Conservation (phyloP, 92 coral and sea anemone species). For the Meandrina meandrites region DNA sequence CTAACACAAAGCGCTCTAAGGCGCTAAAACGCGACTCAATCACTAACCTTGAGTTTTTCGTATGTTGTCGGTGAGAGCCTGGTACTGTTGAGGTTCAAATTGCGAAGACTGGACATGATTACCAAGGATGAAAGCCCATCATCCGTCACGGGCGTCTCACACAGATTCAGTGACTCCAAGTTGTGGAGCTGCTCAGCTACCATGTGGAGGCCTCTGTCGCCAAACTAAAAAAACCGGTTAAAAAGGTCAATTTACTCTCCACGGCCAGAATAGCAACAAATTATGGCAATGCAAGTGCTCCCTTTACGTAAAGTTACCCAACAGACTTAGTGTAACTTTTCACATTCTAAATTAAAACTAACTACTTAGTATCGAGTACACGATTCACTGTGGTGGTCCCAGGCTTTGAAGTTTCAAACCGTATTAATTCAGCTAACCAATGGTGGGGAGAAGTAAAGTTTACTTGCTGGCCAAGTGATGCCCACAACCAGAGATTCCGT, state of each 20-base stretch:
- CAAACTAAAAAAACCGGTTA: conserved; percentile 70
- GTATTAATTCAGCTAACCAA: no score
- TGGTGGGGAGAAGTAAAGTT: background rate
- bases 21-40: background rate
- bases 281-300: no score
- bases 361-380: background rate
- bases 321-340: no score
- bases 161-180: conserved; percentile 92
- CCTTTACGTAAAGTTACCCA: no score
- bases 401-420: no score
- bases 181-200: conserved; percentile 96
- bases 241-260: background rate
- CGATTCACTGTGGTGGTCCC: no score
- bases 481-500: background rate
- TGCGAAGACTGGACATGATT: conserved; percentile 90
- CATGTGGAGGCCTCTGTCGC: conserved; percentile 92
- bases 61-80: conserved; percentile 88
- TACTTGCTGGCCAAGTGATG: background rate
- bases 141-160: conserved; percentile 99
- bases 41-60: conserved; percentile 85
- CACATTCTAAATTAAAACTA: background rate
- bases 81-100: conserved; percentile 92
- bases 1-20: background rate
- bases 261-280: no score
- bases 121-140: conserved; percentile 90